Base-by-base conservation (phyloP, 2,113 vertebrate species). In the Alosa alosa region DNA sequence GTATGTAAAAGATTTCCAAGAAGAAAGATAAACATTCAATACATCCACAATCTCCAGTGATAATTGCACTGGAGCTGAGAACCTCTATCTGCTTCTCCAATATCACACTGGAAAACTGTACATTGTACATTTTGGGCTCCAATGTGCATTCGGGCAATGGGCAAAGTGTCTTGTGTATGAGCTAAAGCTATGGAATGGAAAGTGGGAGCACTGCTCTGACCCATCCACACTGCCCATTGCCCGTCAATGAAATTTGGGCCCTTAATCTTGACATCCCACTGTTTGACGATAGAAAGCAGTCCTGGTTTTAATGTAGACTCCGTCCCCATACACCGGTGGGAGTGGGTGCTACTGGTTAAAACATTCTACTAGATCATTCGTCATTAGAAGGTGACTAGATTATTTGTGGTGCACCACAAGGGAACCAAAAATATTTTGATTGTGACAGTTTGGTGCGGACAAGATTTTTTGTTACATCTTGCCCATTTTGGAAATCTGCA, bases 1-100 rank as follows among this genome's bases (percentile, higher is more conserved):
- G 68, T 75, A 75, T 36, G 72, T 15, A 78, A 78, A 78, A 36
- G 72, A 78, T 78, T 68, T 49, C 22, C 22, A 64, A 84, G 72
- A 55, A 84, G 8, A 47, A 49, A 49, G n/a, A 57, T 0, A 50
- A 50, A 85, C 31, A 39, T 78, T 78, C 72, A 78, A 41, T 17
- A 36, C 31, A 17, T 15, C 13, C 25, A 78, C 36, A 17, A 10
- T 75, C 31, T 9, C n/a, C 13, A 15, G 15, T 75, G 31, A 75
- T 39, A 4, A 41, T 78, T 4, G 39, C 72, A 78, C 13, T 22
- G 55, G 20, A 7, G 4, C 55, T 22, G 15, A 78, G 31, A 78
- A 36, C 72, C 11, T 78, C 72, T 36, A 39, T 41, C 36, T 41
- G 25, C 36, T 78, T 78, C 15, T 78, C 31, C 31, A 78, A 39